Evolutionary conservation across 2,113 vertebrate genomes (phyloP), one percentile per base, ranked within the genome.

Genomic region (Entomyzon cyanotis): DNA sequence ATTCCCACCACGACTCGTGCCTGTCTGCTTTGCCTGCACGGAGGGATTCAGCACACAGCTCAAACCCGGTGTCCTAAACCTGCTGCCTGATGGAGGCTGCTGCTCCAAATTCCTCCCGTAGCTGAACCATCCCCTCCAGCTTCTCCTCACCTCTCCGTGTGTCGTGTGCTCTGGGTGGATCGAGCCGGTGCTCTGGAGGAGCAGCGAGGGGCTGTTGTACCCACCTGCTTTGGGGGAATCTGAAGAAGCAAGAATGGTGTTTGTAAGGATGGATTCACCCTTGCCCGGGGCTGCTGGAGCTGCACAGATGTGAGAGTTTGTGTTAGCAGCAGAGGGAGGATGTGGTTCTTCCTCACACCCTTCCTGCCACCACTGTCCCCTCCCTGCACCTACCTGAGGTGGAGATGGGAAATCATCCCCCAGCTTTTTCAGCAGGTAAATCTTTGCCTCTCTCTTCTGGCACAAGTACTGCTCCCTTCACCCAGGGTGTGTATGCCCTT

Each of bases 1-100:
- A 15, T 28, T 31, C 13, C 30, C 28, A 0, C 5, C 8, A 5
- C 68, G 24, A 9, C 53, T 49, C 1, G 0, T 11, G n/a, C 35
- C 47, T 41, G 77, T 69, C 56, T 2, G 8, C 93, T 74, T 50
- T 77, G 92, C 96, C 90, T 78, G 12, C 7, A 15, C 28, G 7
- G 15, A 35, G 65, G 35, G 70, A 12, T 44, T 30, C 25, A 8
- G 64, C 59, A 1, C 62, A 17, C 27, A 62, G 78, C 84, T 77
- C 60, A 5, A 3, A 22, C 17, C 78, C 17, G 28, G 28, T 20
- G 5, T 10, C 44, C 39, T 3, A 18, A n/a, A 80, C 71, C 63
- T 37, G 47, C 12, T 12, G 15, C 17, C 52, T 31, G 46, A 9
- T 12, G 50, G 88, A 58, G 17, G 25, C 3, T 35, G 15, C 39